These are phyloP conservation scores for Salticus scenicus DNA, from an alignment of 2,888 invertebrate genomes.

Conservation along the genomic window DNA sequence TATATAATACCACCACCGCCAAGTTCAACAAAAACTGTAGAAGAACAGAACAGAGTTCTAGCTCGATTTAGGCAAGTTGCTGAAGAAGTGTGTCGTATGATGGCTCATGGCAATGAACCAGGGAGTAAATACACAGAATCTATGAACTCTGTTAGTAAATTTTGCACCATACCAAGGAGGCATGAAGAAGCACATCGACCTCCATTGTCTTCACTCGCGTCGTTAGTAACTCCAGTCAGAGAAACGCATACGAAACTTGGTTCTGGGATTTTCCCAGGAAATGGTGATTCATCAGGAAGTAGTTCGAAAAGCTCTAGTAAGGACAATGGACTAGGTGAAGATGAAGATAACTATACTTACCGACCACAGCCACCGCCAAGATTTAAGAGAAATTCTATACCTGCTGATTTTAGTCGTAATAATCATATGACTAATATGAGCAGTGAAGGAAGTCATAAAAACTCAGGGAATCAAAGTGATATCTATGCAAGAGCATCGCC, in stretches of 20 bases:
- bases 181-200: conserved; percentile 53
- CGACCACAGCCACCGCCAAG: conserved; percentile 61
- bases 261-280: background rate
- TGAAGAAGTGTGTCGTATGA: conserved; percentile 72
- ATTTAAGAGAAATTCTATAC: conserved; percentile 47
- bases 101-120: conserved; percentile 56
- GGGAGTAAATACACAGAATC: conserved; percentile 48
- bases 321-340: conserved; percentile 11
- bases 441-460: background rate
- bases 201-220: conserved; percentile 43
- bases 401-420: background rate
- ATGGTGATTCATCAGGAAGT: background rate
- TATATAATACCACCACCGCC: conserved; percentile 89
- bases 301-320: background rate
- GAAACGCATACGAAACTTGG: conserved; percentile 21
- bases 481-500: background rate
- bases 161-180: conserved; percentile 62
- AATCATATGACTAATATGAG: background rate
- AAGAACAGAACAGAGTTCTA: conserved; percentile 72
- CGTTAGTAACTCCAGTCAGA: conserved; percentile 57
- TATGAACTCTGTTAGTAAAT: conserved; percentile 65
- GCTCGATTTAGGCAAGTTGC: conserved; percentile 72
- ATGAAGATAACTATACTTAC: conserved; percentile 40
- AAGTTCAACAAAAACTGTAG: conserved; percentile 61
- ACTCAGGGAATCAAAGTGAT: conserved; percentile 19